phyloP scores from a whole-genome alignment of 2,113 vertebrate genomes.

The Urocitellus parryii region DNA sequence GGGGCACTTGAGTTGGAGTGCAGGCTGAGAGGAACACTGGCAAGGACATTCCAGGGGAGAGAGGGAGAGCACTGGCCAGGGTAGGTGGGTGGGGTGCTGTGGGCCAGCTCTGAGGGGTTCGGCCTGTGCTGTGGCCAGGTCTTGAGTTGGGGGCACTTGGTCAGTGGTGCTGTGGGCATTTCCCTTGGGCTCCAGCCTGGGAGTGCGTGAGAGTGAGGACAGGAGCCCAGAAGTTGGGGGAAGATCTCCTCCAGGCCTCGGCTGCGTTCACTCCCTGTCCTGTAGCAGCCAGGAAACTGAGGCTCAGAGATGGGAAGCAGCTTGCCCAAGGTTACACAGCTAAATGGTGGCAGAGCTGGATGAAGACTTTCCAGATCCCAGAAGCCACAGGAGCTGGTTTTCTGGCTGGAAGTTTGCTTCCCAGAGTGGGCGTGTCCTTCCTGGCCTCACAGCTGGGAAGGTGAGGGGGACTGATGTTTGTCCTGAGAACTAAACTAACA shows the following conservation, averaged over 20 bases:
- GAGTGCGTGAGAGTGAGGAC: not conserved
- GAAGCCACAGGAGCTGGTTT: not conserved
- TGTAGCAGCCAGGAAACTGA: not conserved
- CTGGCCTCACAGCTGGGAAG: not conserved
- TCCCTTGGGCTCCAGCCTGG: not conserved
- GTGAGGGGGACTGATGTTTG: not conserved
- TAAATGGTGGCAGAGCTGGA: not conserved
- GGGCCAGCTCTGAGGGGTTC: not conserved
- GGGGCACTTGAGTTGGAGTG: not conserved
- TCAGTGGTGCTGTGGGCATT: not conserved
- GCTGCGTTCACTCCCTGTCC: too few relatives aligned
- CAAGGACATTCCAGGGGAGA: not conserved
- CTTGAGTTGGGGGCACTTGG: not conserved
- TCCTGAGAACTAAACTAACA: fast-evolving
- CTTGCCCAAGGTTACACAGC: not conserved
- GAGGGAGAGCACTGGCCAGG: not conserved
- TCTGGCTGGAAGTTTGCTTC: not conserved
- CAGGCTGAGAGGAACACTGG: not conserved
- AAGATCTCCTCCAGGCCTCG: not conserved
- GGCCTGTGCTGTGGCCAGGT: fast-evolving
- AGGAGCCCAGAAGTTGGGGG: not conserved
- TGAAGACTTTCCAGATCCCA: too few relatives aligned
- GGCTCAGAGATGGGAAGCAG: not conserved
- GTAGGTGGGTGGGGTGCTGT: not conserved
- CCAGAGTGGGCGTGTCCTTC: not conserved